phyloP scores from a whole-genome alignment of 2,113 vertebrate species.

The Tragelaphus imberbis region DNA sequence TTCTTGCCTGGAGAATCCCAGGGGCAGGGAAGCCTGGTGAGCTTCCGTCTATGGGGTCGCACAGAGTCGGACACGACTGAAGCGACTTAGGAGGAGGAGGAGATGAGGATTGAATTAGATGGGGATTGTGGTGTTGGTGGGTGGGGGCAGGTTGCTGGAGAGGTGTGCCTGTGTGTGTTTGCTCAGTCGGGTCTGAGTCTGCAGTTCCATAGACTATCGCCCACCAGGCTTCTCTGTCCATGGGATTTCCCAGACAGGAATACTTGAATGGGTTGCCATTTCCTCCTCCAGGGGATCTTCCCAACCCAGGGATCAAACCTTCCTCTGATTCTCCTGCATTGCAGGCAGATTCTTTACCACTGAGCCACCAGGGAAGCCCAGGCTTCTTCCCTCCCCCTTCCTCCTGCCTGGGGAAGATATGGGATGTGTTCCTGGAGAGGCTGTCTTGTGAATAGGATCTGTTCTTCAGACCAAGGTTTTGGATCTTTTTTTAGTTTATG shows the following conservation, averaged over 20 bases:
- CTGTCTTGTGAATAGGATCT: not conserved
- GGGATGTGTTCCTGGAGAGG: not conserved
- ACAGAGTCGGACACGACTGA: too few species aligned
- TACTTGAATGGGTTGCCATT: not conserved
- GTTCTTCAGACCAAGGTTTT: not conserved
- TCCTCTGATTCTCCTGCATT: not conserved
- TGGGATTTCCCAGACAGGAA: not conserved
- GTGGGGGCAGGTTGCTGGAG: not conserved
- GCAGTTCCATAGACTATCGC: not conserved
- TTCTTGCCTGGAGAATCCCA: too few species aligned
- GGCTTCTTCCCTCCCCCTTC: too few species aligned
- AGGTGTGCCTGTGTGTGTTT: not conserved
- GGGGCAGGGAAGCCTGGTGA: too few species aligned
- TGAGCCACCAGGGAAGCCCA: not conserved
- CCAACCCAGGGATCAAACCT: not conserved
- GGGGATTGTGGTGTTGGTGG: fast-evolving
- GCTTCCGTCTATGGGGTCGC: too few species aligned
- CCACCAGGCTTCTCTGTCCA: not conserved
- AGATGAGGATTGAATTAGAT: not conserved
- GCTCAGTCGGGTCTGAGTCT: not conserved
- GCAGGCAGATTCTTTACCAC: not conserved
- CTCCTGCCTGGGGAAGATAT: fast-evolving
- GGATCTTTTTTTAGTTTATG: not conserved
- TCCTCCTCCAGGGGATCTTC: not conserved
- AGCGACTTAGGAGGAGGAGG: too few species aligned